Base-by-base conservation (phyloP, 2,113 vertebrate genomes). In the Gallinago paraguaiae region DNA sequence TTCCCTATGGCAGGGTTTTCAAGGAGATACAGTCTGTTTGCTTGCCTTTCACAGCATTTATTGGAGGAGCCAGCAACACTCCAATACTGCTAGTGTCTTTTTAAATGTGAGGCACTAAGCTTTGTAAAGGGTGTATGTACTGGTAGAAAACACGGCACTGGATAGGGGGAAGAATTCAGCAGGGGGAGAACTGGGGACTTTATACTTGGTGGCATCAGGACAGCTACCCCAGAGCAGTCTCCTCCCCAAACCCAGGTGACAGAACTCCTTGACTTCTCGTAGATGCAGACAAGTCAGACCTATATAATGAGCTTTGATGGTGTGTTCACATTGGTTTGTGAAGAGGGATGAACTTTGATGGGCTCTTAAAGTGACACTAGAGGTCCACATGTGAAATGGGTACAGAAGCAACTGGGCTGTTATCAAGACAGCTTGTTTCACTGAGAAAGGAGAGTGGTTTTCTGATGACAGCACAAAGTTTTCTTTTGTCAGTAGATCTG, bases 161-260 rank as follows among this genome's bases (percentile, higher is more conserved):
- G 64, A 5, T 6, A 5, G 28, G 30, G 7, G 17, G 51, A 24
- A 74, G 72, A 30, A 46, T 37, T 41, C n/a, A 70, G 51, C 59
- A 72, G 56, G 39, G 31, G 19, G 28, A 41, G 13, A 75, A n/a
- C 69, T 56, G 70, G 15, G 28, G 16, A 12, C 51, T 75, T 41
- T 1, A 5, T 18, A 6, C 14, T 25, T 0, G 0, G 39, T 5
- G 10, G 41, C 37, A 30, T 13, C 28, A 27, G 41, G 13, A 51
- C n/a, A 64, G 60, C 46, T 16, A 10, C 5, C 4, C 11, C 33
- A 23, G 30, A 25, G 35, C 39, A 75, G 27, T 11, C 17, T 71
- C 15, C 46, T 60, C n/a, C 67, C 54, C 53, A 54, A 77, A 54
- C 7, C 6, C 27, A 12, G 27, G 7, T n/a, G 41, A 37, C 41